These are phyloP conservation scores for Neodiprion pinetum DNA, from an alignment of 1,140 invertebrate genomes.

Conservation along the genomic window DNA sequence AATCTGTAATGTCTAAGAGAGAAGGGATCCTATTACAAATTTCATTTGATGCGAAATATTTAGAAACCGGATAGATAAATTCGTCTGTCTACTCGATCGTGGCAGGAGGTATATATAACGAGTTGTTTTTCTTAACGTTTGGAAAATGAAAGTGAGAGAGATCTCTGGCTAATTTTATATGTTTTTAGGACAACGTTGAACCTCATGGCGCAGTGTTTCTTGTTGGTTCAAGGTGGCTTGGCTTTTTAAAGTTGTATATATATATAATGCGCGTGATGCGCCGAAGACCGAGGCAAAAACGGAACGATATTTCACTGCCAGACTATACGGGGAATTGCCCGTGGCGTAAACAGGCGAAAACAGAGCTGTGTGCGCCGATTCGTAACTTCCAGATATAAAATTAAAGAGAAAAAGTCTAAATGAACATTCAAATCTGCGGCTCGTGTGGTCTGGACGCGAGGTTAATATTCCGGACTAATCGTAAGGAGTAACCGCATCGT, in stretches of 20 bases:
- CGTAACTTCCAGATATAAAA: not conserved
- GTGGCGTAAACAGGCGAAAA: no score
- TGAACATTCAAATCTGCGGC: not conserved
- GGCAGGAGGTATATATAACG: not conserved
- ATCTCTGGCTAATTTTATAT: not conserved
- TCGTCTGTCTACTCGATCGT: no score
- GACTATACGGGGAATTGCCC: no score
- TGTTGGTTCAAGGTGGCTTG: not conserved
- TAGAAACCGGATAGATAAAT: no score
- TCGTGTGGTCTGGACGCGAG: not conserved
- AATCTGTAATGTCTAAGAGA: no score
- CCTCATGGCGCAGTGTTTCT: not conserved
- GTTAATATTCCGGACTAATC: not conserved
- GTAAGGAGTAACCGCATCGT: not conserved
- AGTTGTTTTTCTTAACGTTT: not conserved
- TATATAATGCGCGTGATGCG: no score
- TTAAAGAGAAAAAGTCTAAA: not conserved
- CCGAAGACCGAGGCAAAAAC: not conserved
- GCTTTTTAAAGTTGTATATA: not conserved
- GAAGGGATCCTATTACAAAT: no score
- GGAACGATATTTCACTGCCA: not conserved
- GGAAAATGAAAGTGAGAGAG: slow-evolving; percentile 7
- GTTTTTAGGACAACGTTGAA: slow-evolving; percentile 2
- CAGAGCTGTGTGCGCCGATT: no score
- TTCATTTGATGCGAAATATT: no score